Percentiles rank a stretch among this genome's conserved stretches.
Evolutionary conservation across 2,888 invertebrate genomes (phyloP).

Genomic region (Nasonovia ribisnigri): DNA sequence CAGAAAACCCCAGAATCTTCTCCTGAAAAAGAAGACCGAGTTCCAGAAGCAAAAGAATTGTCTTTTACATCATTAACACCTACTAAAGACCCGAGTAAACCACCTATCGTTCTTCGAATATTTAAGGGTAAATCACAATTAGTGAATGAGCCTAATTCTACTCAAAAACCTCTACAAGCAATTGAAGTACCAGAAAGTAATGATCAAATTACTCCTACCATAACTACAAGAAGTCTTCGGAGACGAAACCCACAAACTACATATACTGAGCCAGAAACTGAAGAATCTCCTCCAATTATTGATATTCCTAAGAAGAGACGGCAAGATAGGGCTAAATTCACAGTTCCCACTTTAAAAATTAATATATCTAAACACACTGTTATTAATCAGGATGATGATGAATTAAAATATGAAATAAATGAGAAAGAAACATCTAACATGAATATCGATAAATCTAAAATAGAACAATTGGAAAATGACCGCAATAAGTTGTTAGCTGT

Average conservation of each 20-base stretch:
- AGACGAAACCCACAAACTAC: slow-evolving; percentile 63
- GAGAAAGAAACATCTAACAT: slow-evolving; percentile 34
- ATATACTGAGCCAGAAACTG: slow-evolving; percentile 58
- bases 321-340: slow-evolving; percentile 61
- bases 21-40: slow-evolving; percentile 59
- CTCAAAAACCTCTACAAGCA: slow-evolving; percentile 57
- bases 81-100: slow-evolving; percentile 72
- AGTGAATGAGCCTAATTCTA: slow-evolving; percentile 66
- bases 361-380: slow-evolving; percentile 55
- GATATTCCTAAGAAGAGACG: slow-evolving; percentile 62
- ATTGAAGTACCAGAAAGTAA: slow-evolving; percentile 62
- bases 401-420: slow-evolving; percentile 23
- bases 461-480: slow-evolving; percentile 58
- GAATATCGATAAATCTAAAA: slow-evolving; percentile 51
- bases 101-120: slow-evolving; percentile 89
- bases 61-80: slow-evolving; percentile 62
- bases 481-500: slow-evolving; percentile 58
- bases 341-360: slow-evolving; percentile 57
- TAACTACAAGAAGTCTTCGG: slow-evolving; percentile 66
- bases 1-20: slow-evolving; percentile 63
- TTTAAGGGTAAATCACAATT: slow-evolving; percentile 77
- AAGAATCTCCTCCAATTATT: slow-evolving; percentile 56
- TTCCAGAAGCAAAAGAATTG: slow-evolving; percentile 57
- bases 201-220: slow-evolving; percentile 63
- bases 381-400: slow-evolving; percentile 25